Evolutionary conservation across 2,113 vertebrate species (phyloP).

Genomic region (Symphodus melops): DNA sequence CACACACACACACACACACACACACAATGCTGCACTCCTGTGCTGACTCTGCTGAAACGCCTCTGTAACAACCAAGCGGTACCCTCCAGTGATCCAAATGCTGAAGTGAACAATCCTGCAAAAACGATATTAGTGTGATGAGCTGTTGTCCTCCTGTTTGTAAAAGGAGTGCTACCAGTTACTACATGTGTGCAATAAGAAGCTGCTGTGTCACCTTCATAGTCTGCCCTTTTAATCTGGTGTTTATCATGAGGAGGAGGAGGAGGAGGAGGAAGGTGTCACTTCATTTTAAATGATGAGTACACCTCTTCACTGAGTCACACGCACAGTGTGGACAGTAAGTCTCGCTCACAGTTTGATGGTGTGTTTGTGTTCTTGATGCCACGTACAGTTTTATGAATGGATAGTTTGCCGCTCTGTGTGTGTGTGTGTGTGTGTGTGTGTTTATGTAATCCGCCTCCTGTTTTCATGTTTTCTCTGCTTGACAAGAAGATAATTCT

Average conservation of each 20-base stretch:
- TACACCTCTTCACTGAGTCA: constrained; percentile 43
- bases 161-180: too few relatives aligned
- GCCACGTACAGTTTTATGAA: background rate
- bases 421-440: too few relatives aligned
- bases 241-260: constrained; percentile 36
- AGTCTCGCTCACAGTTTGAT: constrained; percentile 26
- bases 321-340: constrained; percentile 18
- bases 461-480: background rate
- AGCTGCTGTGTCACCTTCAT: background rate
- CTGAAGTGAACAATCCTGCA: too few relatives aligned
- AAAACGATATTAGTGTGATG: too few relatives aligned
- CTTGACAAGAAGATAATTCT: constrained; percentile 10
- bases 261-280: constrained; percentile 47
- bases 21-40: too few relatives aligned
- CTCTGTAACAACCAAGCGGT: too few relatives aligned
- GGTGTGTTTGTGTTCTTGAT: background rate
- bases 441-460: background rate
- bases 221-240: constrained; percentile 10
- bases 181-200: too few relatives aligned
- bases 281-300: constrained; percentile 27
- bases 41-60: too few relatives aligned
- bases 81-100: too few relatives aligned
- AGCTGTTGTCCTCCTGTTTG: too few relatives aligned
- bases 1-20: too few relatives aligned
- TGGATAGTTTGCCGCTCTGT: background rate